phyloP scores from a whole-genome alignment of 1,140 invertebrate genomes.

The Chelonus insularis region DNA sequence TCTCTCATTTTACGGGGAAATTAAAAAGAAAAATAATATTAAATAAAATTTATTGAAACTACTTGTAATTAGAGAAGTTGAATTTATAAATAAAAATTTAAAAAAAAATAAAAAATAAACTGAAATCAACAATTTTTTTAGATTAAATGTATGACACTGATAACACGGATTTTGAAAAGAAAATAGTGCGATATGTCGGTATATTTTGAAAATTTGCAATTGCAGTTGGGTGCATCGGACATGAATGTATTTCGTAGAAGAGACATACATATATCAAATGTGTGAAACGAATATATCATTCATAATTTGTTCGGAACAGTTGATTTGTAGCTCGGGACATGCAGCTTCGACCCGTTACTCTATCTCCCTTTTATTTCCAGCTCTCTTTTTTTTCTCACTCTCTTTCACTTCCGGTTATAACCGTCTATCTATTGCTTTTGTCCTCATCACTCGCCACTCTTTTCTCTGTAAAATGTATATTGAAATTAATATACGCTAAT shows the following conservation, averaged over 20 bases:
- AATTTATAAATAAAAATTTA: too few relatives aligned
- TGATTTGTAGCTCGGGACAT: slow-evolving; percentile 58
- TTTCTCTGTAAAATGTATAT: slow-evolving; percentile 47
- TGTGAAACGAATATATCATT: slow-evolving; percentile 59
- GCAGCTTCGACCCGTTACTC: slow-evolving; percentile 49
- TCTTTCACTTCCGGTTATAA: slow-evolving; percentile 11
- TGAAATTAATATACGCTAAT: slow-evolving; percentile 61
- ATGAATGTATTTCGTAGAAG: slow-evolving; percentile 23
- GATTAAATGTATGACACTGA: not conserved
- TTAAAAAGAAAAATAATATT: too few relatives aligned
- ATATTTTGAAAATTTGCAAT: slow-evolving; percentile 32
- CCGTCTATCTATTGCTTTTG: slow-evolving; percentile 33
- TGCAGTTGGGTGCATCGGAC: slow-evolving; percentile 33
- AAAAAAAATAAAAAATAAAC: too few relatives aligned
- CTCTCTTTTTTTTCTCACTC: slow-evolving; percentile 14
- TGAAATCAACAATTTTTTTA: too few relatives aligned
- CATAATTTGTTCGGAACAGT: slow-evolving; percentile 59
- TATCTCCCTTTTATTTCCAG: slow-evolving; percentile 23
- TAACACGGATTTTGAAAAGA: not conserved
- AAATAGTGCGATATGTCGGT: not conserved
- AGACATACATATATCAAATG: slow-evolving; percentile 56
- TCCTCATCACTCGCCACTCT: slow-evolving; percentile 41
- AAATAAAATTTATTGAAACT: too few relatives aligned
- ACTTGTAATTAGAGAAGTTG: too few relatives aligned
- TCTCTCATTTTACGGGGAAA: too few relatives aligned